Percentiles rank a stretch among this genome's conserved stretches.
phyloP scores from a whole-genome alignment of 2,113 vertebrate genomes.

The Verasper variegatus region DNA sequence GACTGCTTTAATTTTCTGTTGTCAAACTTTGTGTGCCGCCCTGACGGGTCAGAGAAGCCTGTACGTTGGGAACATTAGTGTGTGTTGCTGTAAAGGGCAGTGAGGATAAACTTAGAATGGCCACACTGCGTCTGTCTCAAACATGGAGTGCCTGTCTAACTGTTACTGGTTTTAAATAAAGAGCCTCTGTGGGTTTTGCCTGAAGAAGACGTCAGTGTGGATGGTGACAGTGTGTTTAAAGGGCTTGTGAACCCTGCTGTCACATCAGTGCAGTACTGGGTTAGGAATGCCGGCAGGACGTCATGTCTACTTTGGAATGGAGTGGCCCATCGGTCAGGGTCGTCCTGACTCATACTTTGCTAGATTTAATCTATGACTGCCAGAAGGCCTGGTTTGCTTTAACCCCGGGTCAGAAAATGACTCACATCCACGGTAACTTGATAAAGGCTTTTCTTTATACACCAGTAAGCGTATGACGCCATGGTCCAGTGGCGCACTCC shows the following conservation, averaged over 20 bases:
- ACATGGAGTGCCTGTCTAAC: conserved; percentile 39
- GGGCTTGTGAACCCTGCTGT: conserved; percentile 38
- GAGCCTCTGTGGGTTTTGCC: conserved; percentile 55
- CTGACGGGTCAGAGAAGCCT: background rate
- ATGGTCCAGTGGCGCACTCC: background rate
- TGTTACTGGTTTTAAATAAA: conserved; percentile 63
- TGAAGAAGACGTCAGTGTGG: conserved; percentile 48
- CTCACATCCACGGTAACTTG: conserved; percentile 53
- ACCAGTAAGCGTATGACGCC: conserved; percentile 24
- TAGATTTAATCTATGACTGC: conserved; percentile 59
- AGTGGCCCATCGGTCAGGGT: conserved; percentile 37
- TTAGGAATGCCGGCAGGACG: conserved; percentile 51
- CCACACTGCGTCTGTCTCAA: conserved; percentile 43
- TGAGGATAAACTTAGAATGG: conserved; percentile 2
- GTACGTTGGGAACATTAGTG: conserved; percentile 28
- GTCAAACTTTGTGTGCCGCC: conserved; percentile 30
- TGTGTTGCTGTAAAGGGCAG: conserved; percentile 54
- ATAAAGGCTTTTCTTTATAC: conserved; percentile 46
- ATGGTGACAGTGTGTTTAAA: conserved; percentile 58
- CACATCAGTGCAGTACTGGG: conserved; percentile 18
- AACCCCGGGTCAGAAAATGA: conserved; percentile 55
- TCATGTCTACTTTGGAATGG: conserved; percentile 53
- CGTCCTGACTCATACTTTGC: conserved; percentile 50
- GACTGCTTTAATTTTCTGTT: conserved; percentile 33
- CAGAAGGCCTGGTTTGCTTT: conserved; percentile 61